Evolutionary conservation across 2,888 invertebrate genomes (phyloP).

Genomic region (Lymantria monacha): DNA sequence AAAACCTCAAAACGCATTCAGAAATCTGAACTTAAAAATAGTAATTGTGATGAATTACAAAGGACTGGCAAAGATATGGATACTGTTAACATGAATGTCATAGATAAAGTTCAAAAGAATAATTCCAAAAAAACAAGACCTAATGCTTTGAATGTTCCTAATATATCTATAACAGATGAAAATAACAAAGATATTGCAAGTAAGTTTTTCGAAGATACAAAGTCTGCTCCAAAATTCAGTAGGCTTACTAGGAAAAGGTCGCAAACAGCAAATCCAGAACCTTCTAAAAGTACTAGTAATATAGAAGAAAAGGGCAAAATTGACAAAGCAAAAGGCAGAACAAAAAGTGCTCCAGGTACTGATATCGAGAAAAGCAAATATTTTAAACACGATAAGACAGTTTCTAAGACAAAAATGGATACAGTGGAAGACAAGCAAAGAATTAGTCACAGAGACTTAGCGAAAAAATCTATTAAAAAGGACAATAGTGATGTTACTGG

Average conservation of each 20-base stretch:
- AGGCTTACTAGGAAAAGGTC: constrained; percentile 40
- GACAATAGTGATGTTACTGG: constrained; percentile 62
- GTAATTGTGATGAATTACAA: not conserved
- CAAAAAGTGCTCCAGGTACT: constrained; percentile 57
- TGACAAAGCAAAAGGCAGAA: constrained; percentile 40
- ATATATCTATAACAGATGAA: constrained; percentile 48
- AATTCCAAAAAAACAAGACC: constrained; percentile 10
- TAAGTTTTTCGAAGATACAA: constrained; percentile 49
- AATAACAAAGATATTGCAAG: constrained; percentile 46
- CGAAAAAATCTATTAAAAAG: constrained; percentile 24
- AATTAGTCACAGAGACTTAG: constrained; percentile 66
- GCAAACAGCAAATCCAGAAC: constrained; percentile 34
- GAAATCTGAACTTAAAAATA: not conserved
- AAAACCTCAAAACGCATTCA: not conserved
- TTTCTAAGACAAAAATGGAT: constrained; percentile 32
- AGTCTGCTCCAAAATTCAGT: constrained; percentile 4
- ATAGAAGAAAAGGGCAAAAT: constrained; percentile 16
- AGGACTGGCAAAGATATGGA: not conserved
- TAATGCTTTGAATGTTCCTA: constrained; percentile 33
- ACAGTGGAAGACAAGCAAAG: constrained; percentile 40
- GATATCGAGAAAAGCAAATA: constrained; percentile 59
- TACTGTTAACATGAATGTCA: constrained; percentile 1
- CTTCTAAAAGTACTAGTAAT: constrained; percentile 7
- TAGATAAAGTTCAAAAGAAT: constrained; percentile 12
- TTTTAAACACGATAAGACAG: constrained; percentile 38